These are phyloP conservation scores for Bujurquina vittata DNA, from an alignment of 2,113 vertebrate genomes.

Conservation along the genomic window DNA sequence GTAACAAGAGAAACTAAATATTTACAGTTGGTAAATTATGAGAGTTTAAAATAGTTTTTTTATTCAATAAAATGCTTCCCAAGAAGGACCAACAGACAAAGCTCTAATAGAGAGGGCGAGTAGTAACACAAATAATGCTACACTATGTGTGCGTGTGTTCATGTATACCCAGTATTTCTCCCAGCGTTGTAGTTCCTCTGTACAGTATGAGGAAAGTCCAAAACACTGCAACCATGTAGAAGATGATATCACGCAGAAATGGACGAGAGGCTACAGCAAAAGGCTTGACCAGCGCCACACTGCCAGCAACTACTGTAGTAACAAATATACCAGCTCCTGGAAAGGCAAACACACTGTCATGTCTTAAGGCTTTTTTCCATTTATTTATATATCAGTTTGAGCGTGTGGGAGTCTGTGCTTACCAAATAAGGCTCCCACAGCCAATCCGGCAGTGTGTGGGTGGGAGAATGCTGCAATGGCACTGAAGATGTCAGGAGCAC, in stretches of 20 bases:
- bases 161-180: constrained; percentile 85
- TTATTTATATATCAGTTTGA: background rate
- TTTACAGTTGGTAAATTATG: no score
- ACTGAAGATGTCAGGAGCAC: constrained; percentile 96
- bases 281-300: constrained; percentile 88
- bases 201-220: constrained; percentile 90
- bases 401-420: background rate
- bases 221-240: constrained; percentile 93
- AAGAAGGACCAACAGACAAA: background rate
- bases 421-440: constrained; percentile 94
- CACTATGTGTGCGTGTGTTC: background rate
- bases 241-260: constrained; percentile 91
- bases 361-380: background rate
- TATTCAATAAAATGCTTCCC: background rate
- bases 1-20: background rate
- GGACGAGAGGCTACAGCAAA: constrained; percentile 92
- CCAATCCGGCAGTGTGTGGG: constrained; percentile 90
- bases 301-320: constrained; percentile 91
- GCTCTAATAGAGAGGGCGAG: background rate
- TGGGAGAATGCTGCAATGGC: constrained; percentile 91
- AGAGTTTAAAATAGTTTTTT: no score
- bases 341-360: background rate
- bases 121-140: background rate
- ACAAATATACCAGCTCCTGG: constrained; percentile 95
- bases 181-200: constrained; percentile 81